These are phyloP conservation scores for Staurois parvus DNA, from an alignment of 2,797 vertebrate genomes.

Conservation along the genomic window DNA sequence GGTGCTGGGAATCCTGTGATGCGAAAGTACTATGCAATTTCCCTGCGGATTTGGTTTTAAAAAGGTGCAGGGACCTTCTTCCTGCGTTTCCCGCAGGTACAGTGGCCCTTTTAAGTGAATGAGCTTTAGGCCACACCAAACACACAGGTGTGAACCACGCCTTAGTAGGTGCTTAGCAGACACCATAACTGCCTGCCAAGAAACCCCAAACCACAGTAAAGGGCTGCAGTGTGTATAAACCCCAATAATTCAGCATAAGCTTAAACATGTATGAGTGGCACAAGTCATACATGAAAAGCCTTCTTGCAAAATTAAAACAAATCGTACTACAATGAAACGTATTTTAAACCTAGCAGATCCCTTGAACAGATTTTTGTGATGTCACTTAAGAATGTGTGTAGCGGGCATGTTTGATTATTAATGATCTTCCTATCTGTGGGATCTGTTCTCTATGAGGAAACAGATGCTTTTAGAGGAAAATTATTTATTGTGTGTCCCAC, in stretches of 20 bases:
- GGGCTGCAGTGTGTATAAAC: too few relatives aligned
- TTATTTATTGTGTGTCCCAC: conserved; percentile 64
- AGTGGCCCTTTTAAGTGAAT: too few relatives aligned
- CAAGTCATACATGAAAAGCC: background rate
- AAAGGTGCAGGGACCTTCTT: too few relatives aligned
- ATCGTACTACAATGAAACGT: conserved; percentile 63
- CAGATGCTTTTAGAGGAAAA: conserved; percentile 66
- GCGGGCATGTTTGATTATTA: conserved; percentile 63
- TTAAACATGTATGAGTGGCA: background rate
- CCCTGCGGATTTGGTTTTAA: too few relatives aligned
- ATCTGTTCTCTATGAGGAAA: conserved; percentile 61
- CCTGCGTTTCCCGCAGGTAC: too few relatives aligned
- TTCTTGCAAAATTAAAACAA: conserved; percentile 13
- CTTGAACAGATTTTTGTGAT: conserved; percentile 48
- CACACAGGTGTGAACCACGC: too few relatives aligned
- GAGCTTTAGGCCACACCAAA: too few relatives aligned
- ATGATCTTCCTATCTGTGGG: conserved; percentile 63
- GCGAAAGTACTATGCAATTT: too few relatives aligned
- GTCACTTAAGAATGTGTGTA: conserved; percentile 66
- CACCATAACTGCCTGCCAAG: too few relatives aligned
- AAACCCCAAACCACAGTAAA: too few relatives aligned
- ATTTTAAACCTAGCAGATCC: conserved; percentile 57
- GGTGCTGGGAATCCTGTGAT: too few relatives aligned
- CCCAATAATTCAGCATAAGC: background rate
- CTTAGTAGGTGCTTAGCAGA: too few relatives aligned